A percentile compares a stretch with the other conserved stretches of the same genome.
phyloP scores from a whole-genome alignment of 2,113 vertebrate species.

The Hypomesus transpacificus region DNA sequence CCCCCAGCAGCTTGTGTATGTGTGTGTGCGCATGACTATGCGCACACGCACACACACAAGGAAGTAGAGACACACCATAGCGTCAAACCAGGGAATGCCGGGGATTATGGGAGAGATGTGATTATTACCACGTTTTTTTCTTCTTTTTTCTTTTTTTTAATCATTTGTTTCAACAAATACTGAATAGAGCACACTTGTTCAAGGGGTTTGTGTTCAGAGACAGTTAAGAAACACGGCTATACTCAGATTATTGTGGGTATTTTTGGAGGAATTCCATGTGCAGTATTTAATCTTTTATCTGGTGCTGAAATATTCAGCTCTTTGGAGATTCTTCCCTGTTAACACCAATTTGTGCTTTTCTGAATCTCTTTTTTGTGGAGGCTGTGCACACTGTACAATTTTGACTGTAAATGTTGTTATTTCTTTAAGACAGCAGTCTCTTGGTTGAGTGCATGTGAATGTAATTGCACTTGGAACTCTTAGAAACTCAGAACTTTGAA shows the following conservation, averaged over 20 bases:
- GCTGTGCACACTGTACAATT: constrained; percentile 41
- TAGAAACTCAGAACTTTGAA: constrained; percentile 50
- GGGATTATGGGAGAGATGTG: constrained; percentile 71
- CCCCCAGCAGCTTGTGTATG: constrained; percentile 59
- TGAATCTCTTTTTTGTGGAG: constrained; percentile 40
- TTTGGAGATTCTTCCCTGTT: constrained; percentile 42
- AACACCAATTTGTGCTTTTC: constrained; percentile 54
- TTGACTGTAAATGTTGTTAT: constrained; percentile 49
- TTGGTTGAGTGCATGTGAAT: constrained; percentile 24
- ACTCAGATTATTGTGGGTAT: constrained; percentile 61
- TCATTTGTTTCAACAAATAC: constrained; percentile 53
- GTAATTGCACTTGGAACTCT: constrained; percentile 49
- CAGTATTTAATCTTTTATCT: constrained; percentile 69
- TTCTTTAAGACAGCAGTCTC: constrained; percentile 50
- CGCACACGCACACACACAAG: constrained; percentile 36
- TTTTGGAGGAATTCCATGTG: constrained; percentile 64
- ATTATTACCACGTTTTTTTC: constrained; percentile 73
- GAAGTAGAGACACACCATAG: constrained; percentile 63
- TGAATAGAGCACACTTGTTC: constrained; percentile 66
- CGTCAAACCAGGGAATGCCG: constrained; percentile 71
- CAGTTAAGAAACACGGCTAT: constrained; percentile 65
- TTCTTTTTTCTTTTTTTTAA: constrained; percentile 26
- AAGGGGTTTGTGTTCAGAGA: constrained; percentile 60
- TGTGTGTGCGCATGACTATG: constrained; percentile 13
- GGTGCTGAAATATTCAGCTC: constrained; percentile 52